Conservation (phyloP, 2,797 vertebrate genomes). For the Taeniopygia guttata region DNA sequence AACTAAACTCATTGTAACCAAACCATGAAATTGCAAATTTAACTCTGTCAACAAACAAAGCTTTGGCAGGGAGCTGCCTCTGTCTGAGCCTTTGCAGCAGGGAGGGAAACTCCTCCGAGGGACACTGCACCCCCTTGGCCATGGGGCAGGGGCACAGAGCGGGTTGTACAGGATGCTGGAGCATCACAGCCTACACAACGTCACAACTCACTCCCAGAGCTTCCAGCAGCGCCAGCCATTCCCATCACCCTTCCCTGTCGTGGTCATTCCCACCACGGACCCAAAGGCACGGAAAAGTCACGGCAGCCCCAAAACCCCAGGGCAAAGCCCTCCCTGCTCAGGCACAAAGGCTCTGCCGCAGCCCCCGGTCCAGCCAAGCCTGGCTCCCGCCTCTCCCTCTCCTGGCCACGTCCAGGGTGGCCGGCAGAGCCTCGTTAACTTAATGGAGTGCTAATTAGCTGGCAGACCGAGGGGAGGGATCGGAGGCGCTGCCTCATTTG, state of each 20-base stretch:
- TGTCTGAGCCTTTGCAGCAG: not conserved
- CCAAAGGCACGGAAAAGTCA: not conserved
- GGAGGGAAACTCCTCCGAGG: not conserved
- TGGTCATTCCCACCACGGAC: not conserved
- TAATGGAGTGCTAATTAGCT: constrained; percentile 71
- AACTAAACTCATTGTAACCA: constrained; percentile 62
- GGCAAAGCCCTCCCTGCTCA: not conserved
- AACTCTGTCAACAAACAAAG: constrained; percentile 61
- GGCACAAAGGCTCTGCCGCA: not conserved
- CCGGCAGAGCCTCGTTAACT: constrained; percentile 57
- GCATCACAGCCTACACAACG: accelerated
- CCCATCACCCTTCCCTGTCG: accelerated
- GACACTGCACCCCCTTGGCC: accelerated
- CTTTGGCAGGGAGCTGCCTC: not conserved
- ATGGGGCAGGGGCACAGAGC: accelerated
- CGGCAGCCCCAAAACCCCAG: accelerated
- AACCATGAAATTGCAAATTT: constrained; percentile 66
- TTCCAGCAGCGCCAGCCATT: accelerated
- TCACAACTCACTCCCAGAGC: not conserved
- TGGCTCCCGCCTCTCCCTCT: not conserved
- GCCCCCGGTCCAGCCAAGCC: not conserved
- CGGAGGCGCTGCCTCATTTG: constrained; percentile 43
- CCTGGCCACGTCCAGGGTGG: not conserved
- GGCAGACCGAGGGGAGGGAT: constrained; percentile 58
- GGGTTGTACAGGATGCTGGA: not conserved